A percentile compares a stretch with the other conserved stretches of the same genome.
phyloP scores from a whole-genome alignment of 2,888 invertebrate species.

The Hipparchia sbordonii region DNA sequence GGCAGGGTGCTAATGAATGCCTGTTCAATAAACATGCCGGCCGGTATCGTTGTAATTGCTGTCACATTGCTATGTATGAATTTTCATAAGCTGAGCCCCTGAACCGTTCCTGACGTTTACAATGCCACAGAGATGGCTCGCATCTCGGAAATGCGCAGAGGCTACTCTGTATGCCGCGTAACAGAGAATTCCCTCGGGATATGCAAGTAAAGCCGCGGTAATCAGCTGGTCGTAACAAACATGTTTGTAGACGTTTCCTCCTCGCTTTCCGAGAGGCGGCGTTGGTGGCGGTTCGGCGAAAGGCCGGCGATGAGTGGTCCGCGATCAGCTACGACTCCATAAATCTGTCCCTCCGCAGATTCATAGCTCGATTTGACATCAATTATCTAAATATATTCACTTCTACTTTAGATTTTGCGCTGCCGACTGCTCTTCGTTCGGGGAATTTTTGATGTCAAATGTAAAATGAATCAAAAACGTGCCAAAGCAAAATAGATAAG shows the following conservation, averaged over 20 bases:
- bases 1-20: slow-evolving; percentile 11
- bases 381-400: slow-evolving; percentile 1
- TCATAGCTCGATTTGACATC: neutral
- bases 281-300: neutral
- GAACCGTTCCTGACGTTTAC: neutral
- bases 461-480: neutral
- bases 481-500: neutral
- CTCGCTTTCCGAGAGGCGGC: neutral
- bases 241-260: neutral
- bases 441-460: neutral
- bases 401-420: neutral
- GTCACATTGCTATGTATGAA: slow-evolving; percentile 38
- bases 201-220: no score
- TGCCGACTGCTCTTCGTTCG: neutral
- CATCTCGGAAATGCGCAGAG: no score
- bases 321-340: neutral
- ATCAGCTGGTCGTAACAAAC: neutral
- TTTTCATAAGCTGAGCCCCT: slow-evolving; percentile 26
- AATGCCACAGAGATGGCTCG: no score
- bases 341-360: slow-evolving; percentile 6
- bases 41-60: slow-evolving; percentile 32
- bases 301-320: neutral
- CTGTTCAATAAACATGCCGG: slow-evolving; percentile 32
- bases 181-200: no score
- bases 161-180: no score